phyloP scores from a whole-genome alignment of 2,113 vertebrate genomes.

The Phoenicopterus ruber region DNA sequence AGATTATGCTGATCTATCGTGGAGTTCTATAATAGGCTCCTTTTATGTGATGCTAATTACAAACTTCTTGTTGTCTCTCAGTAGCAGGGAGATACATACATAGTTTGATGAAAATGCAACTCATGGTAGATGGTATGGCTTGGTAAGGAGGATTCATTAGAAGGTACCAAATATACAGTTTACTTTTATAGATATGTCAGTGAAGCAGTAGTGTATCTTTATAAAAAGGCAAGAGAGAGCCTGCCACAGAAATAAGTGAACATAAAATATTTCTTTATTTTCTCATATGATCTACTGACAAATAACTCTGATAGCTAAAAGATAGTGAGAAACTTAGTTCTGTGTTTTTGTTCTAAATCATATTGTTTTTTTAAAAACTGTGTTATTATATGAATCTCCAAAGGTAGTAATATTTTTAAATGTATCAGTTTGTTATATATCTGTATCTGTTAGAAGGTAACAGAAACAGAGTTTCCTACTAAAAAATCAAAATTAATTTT shows the following conservation, averaged over 20 bases:
- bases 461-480: not conserved
- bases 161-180: not conserved
- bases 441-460: not conserved
- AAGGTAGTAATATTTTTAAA: not conserved
- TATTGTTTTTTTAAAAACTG: rapidly evolving
- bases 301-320: not conserved
- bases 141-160: not conserved
- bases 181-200: not conserved
- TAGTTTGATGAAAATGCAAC: not conserved
- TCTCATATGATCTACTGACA: not conserved
- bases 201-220: not conserved
- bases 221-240: not conserved
- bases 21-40: not conserved
- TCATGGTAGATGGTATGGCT: not conserved
- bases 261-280: not conserved
- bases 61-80: not conserved
- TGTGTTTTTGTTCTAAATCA: not conserved
- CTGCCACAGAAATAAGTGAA: not conserved
- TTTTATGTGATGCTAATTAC: not conserved
- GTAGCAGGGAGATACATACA: not conserved
- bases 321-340: not conserved
- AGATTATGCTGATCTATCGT: not conserved
- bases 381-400: not conserved
- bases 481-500: not conserved
- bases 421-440: not conserved